A percentile compares a stretch with the other conserved stretches of the same genome.
These are phyloP conservation scores for Enteromius argenteus DNA, from an alignment of 2,797 vertebrate species.

Conservation along the genomic window DNA sequence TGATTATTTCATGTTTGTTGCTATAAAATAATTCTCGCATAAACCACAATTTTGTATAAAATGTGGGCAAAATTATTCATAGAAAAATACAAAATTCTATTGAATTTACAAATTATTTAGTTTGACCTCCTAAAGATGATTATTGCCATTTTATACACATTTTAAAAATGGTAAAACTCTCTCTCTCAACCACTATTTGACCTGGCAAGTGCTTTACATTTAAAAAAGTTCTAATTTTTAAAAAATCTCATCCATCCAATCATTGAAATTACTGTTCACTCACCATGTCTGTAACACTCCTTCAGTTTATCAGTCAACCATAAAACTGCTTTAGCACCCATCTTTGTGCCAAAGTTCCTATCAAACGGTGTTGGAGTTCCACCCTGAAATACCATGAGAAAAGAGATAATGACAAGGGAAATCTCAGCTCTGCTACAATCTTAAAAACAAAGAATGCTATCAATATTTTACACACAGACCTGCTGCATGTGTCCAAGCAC, in stretches of 20 bases:
- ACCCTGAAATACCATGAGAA: conserved; percentile 76
- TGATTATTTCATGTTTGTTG: neutral
- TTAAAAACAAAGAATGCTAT: conserved; percentile 6
- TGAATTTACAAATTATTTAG: neutral
- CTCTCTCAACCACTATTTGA: neutral
- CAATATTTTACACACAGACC: conserved; percentile 71
- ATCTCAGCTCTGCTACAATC: conserved; percentile 2
- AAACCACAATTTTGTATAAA: neutral
- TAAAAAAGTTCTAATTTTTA: neutral
- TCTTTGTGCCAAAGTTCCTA: conserved; percentile 94
- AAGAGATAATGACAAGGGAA: neutral
- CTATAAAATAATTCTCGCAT: neutral
- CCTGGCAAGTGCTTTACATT: neutral
- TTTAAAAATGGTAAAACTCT: neutral
- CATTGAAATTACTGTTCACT: conserved; percentile 40
- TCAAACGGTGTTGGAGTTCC: conserved; percentile 94
- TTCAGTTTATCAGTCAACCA: conserved; percentile 93
- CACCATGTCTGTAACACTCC: conserved; percentile 91
- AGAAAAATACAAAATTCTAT: too few species aligned
- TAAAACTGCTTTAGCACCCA: conserved; percentile 91
- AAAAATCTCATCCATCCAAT: neutral
- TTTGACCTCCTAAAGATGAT: neutral
- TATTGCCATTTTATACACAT: neutral
- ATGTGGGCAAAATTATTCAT: too few species aligned
- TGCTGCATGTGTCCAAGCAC: conserved; percentile 98